Evolutionary conservation across 1,140 invertebrate species (phyloP).

Genomic region (Drosophila kanapiae): DNA sequence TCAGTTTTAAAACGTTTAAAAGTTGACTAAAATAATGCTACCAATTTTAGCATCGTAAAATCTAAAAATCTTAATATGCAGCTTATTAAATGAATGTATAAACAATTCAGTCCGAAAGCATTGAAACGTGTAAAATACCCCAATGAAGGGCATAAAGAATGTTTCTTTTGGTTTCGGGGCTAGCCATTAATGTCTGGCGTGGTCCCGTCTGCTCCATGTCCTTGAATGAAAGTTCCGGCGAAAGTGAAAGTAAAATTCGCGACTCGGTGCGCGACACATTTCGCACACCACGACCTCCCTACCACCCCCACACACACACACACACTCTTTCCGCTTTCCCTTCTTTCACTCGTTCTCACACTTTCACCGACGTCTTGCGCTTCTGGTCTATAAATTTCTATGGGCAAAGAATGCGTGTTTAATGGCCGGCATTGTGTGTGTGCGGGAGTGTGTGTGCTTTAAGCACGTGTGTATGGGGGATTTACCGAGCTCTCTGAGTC

Average conservation of each 20-base stretch:
- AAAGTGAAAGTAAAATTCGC: slow-evolving; percentile 61
- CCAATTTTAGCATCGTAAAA: too few species aligned
- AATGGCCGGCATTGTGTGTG: slow-evolving; percentile 78
- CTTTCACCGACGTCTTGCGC: slow-evolving; percentile 67
- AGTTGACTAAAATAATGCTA: too few species aligned
- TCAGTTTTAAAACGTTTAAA: too few species aligned
- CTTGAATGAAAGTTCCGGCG: slow-evolving; percentile 47
- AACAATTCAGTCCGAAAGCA: not conserved
- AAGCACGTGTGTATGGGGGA: slow-evolving; percentile 63
- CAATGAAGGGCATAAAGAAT: not conserved
- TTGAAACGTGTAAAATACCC: not conserved
- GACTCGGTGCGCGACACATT: slow-evolving; percentile 69
- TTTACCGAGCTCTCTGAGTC: slow-evolving; percentile 19
- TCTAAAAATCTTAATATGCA: too few species aligned
- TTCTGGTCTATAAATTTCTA: slow-evolving; percentile 82
- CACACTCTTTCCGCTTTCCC: slow-evolving; percentile 53
- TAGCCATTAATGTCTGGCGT: slow-evolving; percentile 29
- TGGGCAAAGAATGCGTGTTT: slow-evolving; percentile 81
- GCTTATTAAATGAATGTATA: too few species aligned
- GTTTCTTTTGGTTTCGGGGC: slow-evolving; percentile 26
- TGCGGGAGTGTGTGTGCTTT: slow-evolving; percentile 36
- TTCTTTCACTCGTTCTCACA: slow-evolving; percentile 47
- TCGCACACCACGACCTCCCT: slow-evolving; percentile 44
- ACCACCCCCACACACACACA: slow-evolving; percentile 16
- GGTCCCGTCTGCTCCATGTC: slow-evolving; percentile 45